Evolutionary conservation across 2,888 invertebrate genomes (phyloP).

Genomic region (Zaprionus lineosus): DNA sequence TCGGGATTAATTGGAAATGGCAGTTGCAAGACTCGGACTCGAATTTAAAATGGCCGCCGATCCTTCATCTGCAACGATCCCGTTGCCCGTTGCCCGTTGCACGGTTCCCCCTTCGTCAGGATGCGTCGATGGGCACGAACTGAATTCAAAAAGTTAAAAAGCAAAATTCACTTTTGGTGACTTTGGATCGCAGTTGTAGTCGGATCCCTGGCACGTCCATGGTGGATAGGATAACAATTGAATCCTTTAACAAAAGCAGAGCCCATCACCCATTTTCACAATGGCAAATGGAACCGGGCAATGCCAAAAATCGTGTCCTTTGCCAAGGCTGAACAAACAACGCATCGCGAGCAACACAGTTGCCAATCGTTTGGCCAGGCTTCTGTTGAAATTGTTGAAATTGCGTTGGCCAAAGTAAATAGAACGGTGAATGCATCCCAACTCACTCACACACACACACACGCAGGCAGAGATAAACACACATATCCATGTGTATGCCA

Average conservation of each 20-base stretch:
- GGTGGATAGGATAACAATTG: constrained; percentile 50
- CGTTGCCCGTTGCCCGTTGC: no score
- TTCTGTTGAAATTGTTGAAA: constrained; percentile 59
- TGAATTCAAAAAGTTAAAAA: constrained; percentile 80
- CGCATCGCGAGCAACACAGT: constrained; percentile 60
- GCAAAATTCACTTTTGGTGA: constrained; percentile 80
- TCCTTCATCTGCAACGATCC: no score
- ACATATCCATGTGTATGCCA: constrained; percentile 28
- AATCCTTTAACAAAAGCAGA: constrained; percentile 64
- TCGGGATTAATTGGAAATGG: constrained; percentile 66
- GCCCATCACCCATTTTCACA: constrained; percentile 14
- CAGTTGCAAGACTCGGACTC: constrained; percentile 21
- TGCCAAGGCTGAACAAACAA: constrained; percentile 73
- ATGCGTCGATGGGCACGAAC: no score
- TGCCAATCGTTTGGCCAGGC: constrained; percentile 52
- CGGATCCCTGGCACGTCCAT: constrained; percentile 26
- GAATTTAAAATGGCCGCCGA: constrained; percentile 44
- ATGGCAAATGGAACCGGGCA: constrained; percentile 54
- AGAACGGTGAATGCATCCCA: constrained; percentile 40
- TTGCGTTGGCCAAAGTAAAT: constrained; percentile 74
- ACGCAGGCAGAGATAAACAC: not conserved
- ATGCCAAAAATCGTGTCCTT: no score
- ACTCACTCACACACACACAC: not conserved
- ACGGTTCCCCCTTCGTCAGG: no score
- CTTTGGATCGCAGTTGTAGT: constrained; percentile 57